Evolutionary conservation across 2,113 vertebrate species (phyloP).

Genomic region (Gadus macrocephalus): DNA sequence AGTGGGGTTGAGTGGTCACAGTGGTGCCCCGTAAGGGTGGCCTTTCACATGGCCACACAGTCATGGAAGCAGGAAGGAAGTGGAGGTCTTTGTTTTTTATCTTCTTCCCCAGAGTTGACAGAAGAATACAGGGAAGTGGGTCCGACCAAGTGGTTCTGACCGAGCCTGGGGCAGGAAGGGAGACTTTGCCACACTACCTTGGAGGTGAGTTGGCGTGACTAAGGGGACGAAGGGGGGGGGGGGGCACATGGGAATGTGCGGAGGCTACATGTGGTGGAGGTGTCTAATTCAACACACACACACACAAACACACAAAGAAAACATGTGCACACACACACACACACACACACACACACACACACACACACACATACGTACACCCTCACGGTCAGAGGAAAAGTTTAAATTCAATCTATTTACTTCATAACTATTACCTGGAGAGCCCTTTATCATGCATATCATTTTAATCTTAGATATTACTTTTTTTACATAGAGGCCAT

Average conservation of each 20-base stretch:
- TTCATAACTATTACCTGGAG: too few relatives aligned
- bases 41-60: slow-evolving; percentile 46
- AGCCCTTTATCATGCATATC: too few relatives aligned
- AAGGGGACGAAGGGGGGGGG: neutral
- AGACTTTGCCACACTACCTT: slow-evolving; percentile 48
- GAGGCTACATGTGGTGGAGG: neutral
- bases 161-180: slow-evolving; percentile 62
- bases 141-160: slow-evolving; percentile 56
- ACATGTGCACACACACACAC: neutral
- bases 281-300: neutral
- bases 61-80: slow-evolving; percentile 69
- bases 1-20: slow-evolving; percentile 17
- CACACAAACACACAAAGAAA: neutral
- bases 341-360: slow-evolving; percentile 4
- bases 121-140: slow-evolving; percentile 71
- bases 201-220: slow-evolving; percentile 49
- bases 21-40: slow-evolving; percentile 36
- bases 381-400: neutral
- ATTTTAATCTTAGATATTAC: too few relatives aligned
- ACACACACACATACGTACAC: neutral
- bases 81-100: slow-evolving; percentile 39
- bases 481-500: too few relatives aligned
- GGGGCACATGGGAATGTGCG: neutral
- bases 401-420: too few relatives aligned
- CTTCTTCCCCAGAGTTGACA: slow-evolving; percentile 67